Base-by-base conservation (phyloP, 2,888 invertebrate species). In the Apotomis betuletana region DNA sequence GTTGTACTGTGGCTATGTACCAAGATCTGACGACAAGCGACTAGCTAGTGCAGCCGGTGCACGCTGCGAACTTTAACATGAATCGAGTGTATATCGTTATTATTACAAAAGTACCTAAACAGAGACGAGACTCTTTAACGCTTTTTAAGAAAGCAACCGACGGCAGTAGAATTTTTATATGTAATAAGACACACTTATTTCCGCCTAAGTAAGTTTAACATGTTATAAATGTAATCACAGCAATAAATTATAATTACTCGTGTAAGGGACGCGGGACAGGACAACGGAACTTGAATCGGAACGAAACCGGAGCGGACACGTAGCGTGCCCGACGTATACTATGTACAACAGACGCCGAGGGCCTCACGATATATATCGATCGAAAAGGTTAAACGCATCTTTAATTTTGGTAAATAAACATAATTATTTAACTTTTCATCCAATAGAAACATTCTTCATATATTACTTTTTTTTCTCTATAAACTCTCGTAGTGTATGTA, bases 171-270 rank as follows among this genome's bases (percentile, higher is more conserved):
- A 79, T 80, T 78, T 83, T 85, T 79, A 81, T 77, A 82, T 78
- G 82, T 85, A 85, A 84, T 84, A 86, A 86, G 85, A 87, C 85
- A 84, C 85, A 85, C 87, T 85, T 85, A 86, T 82, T 76, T 85
- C 85, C 86, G 84, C 85, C 86, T 87, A 87, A 81, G 80, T 82
- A 85, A 86, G 85, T 86, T 86, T 85, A 90, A 90, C 86, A 86
- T 86, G 87, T 88, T 87, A 90, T 89, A 90, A 87, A 89, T 90
- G 89, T 91, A 91, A 92, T 92, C 91, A 92, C 91, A 92, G 91
- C 89, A 89, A 88, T 90, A 90, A 92, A 92, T 90, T 89, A 91
- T 88, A 90, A 86, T 87, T 84, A 89, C 79, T 85, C 82, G 80
- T 85, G 81, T 82, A 85, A 80, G 85, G 85, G 85, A 83, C 83